Conservation (phyloP, 2,888 invertebrate genomes). For the Metopia argyrocephala region DNA sequence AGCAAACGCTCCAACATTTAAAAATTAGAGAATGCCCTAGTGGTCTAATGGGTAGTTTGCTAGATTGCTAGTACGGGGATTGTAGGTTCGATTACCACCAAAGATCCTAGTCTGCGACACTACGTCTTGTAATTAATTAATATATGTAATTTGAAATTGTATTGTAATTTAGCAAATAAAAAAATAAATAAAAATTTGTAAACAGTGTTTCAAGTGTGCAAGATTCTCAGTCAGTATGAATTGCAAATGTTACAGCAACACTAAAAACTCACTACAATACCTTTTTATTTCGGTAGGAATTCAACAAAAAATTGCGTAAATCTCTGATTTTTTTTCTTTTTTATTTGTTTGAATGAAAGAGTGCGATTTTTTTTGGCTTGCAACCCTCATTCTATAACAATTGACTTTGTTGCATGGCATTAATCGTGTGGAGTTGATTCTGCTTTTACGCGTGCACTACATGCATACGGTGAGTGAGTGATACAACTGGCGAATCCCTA, state of each 20-base stretch:
- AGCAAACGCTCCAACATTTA: no score
- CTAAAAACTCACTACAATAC: conserved; percentile 40
- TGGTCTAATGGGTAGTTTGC: no score
- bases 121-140: no score
- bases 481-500: conserved; percentile 30
- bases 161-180: no score
- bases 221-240: no score
- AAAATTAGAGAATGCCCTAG: no score
- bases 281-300: conserved; percentile 34
- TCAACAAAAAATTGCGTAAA: conserved; percentile 53
- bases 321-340: conserved; percentile 34
- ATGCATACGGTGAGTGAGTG: neutral
- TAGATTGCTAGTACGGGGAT: no score
- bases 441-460: neutral
- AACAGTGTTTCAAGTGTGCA: neutral
- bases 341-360: neutral
- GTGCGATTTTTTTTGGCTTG: neutral
- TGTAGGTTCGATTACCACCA: no score
- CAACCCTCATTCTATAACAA: conserved; percentile 51
- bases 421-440: neutral
- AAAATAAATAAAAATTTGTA: no score
- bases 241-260: conserved; percentile 9
- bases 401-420: conserved; percentile 49
- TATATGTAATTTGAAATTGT: no score
- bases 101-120: no score